These are phyloP conservation scores for Oreotrochilus melanogaster DNA, from an alignment of 2,113 vertebrate species.

Conservation along the genomic window DNA sequence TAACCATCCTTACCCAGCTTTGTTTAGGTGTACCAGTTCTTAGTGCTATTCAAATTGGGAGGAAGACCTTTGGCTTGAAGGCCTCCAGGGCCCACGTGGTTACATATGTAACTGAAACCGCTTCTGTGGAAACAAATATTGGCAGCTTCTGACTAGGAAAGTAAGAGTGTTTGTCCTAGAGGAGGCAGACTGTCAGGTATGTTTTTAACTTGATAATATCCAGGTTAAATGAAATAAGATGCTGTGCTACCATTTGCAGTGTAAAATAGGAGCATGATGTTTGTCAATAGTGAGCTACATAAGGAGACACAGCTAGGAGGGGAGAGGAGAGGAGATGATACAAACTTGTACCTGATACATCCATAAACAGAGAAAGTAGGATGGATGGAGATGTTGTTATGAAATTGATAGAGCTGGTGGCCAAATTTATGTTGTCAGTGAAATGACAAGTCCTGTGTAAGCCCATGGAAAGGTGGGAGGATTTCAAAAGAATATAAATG, in stretches of 20 bases:
- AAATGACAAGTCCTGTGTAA: background rate
- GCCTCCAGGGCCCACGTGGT: background rate
- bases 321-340: background rate
- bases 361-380: background rate
- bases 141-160: background rate
- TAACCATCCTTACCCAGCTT: background rate
- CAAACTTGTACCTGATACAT: background rate
- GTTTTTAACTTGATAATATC: background rate
- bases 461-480: background rate
- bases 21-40: background rate
- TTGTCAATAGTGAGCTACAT: background rate
- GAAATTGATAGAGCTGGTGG: background rate
- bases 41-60: background rate
- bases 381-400: background rate
- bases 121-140: background rate
- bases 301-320: background rate
- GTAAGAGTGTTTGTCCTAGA: background rate
- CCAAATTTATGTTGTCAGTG: background rate
- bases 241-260: background rate
- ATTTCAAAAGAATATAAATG: background rate
- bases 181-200: background rate
- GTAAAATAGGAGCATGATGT: fast-evolving
- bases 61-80: background rate
- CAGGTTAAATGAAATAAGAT: background rate
- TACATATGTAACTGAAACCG: background rate